Conservation (phyloP, 2,113 vertebrate species). For the Anseranas semipalmata region DNA sequence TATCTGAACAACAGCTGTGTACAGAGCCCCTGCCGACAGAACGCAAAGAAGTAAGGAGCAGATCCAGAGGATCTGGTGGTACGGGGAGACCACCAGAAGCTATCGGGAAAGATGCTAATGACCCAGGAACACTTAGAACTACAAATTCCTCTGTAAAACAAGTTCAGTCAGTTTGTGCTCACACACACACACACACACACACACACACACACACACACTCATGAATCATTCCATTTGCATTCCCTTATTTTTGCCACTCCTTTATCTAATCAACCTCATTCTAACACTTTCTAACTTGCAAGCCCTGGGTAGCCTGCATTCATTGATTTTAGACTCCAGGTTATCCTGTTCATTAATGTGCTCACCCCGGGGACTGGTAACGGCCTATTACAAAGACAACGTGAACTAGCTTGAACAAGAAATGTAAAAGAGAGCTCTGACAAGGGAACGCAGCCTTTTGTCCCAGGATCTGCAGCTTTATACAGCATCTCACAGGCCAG, state of each 20-base stretch:
- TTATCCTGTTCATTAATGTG: neutral
- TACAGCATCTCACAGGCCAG: fast-evolving
- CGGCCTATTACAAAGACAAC: neutral
- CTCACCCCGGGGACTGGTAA: neutral
- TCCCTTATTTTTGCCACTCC: constrained; percentile 47
- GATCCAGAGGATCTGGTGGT: neutral
- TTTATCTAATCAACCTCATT: constrained; percentile 40
- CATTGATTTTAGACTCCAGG: neutral
- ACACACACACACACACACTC: neutral
- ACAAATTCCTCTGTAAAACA: neutral
- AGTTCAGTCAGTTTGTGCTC: neutral
- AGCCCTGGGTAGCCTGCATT: neutral
- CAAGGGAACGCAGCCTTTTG: neutral
- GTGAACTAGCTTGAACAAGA: neutral
- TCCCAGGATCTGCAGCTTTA: neutral
- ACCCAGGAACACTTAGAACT: neutral
- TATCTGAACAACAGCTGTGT: neutral
- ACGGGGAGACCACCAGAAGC: neutral
- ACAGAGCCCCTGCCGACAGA: neutral
- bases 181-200: neutral
- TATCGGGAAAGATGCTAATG: fast-evolving
- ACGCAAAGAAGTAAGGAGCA: neutral
- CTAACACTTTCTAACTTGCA: constrained; percentile 29
- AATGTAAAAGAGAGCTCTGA: neutral
- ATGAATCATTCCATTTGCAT: constrained; percentile 57